Conservation (phyloP, 2,888 invertebrate species). For the Cataglyphis altisquamis region DNA sequence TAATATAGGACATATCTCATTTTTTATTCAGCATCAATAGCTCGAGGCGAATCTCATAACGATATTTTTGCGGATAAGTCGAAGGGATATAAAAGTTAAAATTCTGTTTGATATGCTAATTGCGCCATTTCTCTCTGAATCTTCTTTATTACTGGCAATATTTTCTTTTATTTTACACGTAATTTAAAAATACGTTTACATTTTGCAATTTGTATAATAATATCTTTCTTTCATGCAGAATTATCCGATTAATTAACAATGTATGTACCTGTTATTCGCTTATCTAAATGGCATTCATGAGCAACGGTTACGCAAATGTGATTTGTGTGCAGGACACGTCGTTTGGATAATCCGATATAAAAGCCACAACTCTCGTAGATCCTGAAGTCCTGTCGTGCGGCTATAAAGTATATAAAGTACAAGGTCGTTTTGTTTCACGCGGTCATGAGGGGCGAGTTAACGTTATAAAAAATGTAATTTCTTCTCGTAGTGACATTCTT, state of each 20-base stretch:
- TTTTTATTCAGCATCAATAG: not conserved
- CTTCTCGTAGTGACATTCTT: not conserved
- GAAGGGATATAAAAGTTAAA: not conserved
- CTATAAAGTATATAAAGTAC: conserved; percentile 29
- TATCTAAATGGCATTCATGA: conserved; percentile 20
- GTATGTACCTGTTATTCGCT: not conserved
- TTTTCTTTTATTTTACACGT: not conserved
- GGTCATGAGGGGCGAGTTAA: conserved; percentile 8
- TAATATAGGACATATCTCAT: not conserved
- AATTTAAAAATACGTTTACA: not conserved
- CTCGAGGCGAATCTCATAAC: not conserved
- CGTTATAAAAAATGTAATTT: conserved; percentile 13
- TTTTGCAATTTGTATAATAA: not conserved
- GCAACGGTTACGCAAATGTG: conserved; percentile 24
- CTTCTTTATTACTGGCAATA: not conserved
- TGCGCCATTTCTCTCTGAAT: not conserved
- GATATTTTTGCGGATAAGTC: not conserved
- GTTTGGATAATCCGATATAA: conserved; percentile 42
- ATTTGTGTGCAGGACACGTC: conserved; percentile 36
- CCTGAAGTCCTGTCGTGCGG: not conserved
- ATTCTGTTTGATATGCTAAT: not conserved
- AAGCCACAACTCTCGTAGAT: conserved; percentile 18
- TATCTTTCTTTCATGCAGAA: conserved; percentile 6
- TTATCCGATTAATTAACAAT: conserved; percentile 6
- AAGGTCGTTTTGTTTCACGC: conserved; percentile 8